phyloP scores from a whole-genome alignment of 2,888 invertebrate species.

The Gnatocerus cornutus region DNA sequence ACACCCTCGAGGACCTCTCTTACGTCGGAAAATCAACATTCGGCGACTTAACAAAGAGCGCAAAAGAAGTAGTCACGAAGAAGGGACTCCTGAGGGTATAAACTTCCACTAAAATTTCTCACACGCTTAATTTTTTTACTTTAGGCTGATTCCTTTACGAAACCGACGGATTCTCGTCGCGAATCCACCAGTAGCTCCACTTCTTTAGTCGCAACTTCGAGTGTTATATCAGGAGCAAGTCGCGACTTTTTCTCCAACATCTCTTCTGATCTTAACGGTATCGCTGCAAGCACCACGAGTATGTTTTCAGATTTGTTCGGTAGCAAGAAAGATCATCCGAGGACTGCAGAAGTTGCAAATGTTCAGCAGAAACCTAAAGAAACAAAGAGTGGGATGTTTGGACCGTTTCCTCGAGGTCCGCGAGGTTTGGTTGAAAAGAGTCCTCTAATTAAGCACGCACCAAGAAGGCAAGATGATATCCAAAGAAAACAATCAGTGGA shows the following conservation, averaged over 20 bases:
- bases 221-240: slow-evolving; percentile 79
- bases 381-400: slow-evolving; percentile 76
- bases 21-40: slow-evolving; percentile 93
- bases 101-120: background rate
- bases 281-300: slow-evolving; percentile 93
- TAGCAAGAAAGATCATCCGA: slow-evolving; percentile 72
- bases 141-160: slow-evolving; percentile 67
- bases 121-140: slow-evolving; percentile 39
- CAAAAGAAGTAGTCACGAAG: slow-evolving; percentile 90
- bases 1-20: slow-evolving; percentile 90
- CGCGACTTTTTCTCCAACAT: slow-evolving; percentile 92
- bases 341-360: slow-evolving; percentile 56
- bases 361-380: slow-evolving; percentile 68
- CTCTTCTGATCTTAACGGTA: slow-evolving; percentile 92
- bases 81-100: slow-evolving; percentile 86
- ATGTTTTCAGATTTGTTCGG: slow-evolving; percentile 97
- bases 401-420: slow-evolving; percentile 84
- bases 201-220: slow-evolving; percentile 77
- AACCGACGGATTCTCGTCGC: slow-evolving; percentile 70
- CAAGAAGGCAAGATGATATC: slow-evolving; percentile 78
- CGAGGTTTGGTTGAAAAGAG: slow-evolving; percentile 92
- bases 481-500: slow-evolving; percentile 81
- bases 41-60: slow-evolving; percentile 92
- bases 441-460: slow-evolving; percentile 89
- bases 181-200: slow-evolving; percentile 76